Base-by-base conservation (phyloP, 2,113 vertebrate species). In the Gnathonemus echidnorhynchus region DNA sequence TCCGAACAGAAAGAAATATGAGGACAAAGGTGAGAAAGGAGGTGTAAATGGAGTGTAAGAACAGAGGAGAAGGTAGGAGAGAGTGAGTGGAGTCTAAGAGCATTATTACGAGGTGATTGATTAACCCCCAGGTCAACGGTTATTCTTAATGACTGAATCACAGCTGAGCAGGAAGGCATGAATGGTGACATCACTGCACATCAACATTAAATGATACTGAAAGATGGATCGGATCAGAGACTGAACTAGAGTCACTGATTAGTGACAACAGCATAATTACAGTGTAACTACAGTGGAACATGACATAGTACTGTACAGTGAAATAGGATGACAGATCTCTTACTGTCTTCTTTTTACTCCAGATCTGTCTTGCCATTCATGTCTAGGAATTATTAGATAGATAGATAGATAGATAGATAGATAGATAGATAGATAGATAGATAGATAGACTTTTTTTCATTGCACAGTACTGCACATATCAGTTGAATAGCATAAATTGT, bases 1-100 rank as follows among this genome's bases (percentile, higher is more conserved):
- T 92, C 90, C 91, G 89, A 92, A 94, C 91, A 92, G 92, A 93
- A 24, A 90, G 89, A 88, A 58, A 35, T 27, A 46, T 31, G 62
- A 50, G 42, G 13, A 50, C 42, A 66, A 4, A 39, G 77, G 42
- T 10, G 27, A n/a, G 77, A n/a, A 62, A 52, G 56, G 15, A 56
- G 48, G 50, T 21, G 15, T 46, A 66, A 62, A 90, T 31, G 31
- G 45, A 48, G 21, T 42, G 53, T 7, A 49, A 87, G 56, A 70
- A 66, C 24, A 84, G 45, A 85, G 19, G 19, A 58, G 45, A 42
- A 84, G 90, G 53, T 27, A 48, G 19, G n/a, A 88, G 45, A 86
- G 39, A 42, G 77, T 50, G n/a, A 84, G 84, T 27, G 39, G 39
- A 49, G 80, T 84, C 35, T 58, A 39, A 39, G 52, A 42, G 49